Evolutionary conservation across 1,140 invertebrate species (phyloP).

Genomic region (Lethrus apterus): DNA sequence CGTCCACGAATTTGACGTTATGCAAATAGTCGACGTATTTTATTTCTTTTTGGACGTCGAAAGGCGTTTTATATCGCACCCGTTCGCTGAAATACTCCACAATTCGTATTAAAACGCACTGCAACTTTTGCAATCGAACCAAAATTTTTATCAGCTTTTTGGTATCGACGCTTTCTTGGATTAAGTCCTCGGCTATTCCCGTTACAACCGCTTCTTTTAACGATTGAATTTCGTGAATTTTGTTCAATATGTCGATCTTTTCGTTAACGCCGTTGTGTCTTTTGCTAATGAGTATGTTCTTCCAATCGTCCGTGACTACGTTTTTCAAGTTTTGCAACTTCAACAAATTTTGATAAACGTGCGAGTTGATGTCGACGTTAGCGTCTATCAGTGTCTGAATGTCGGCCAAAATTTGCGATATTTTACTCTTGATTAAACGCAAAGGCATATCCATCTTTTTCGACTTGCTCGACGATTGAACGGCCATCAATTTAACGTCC

Average conservation of each 20-base stretch:
- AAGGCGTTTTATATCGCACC: background rate
- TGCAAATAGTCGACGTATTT: background rate
- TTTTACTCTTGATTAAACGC: background rate
- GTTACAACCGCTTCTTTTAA: background rate
- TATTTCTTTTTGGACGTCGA: background rate
- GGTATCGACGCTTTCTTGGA: background rate
- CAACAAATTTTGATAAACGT: background rate
- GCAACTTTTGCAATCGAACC: background rate
- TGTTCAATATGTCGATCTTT: conserved; percentile 2
- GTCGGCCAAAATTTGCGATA: background rate
- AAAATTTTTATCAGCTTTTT: background rate
- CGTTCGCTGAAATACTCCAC: background rate
- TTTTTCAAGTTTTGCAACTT: conserved; percentile 3
- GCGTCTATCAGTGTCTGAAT: background rate
- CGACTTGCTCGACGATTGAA: background rate
- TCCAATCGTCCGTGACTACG: background rate
- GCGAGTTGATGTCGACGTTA: background rate
- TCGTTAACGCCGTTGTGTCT: conserved; percentile 1
- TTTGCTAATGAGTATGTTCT: background rate
- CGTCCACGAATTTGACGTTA: background rate
- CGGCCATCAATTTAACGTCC: background rate
- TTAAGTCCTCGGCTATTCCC: background rate
- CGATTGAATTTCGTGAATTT: background rate
- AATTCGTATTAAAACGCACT: background rate
- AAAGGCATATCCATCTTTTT: background rate